Evolutionary conservation across 92 coral and sea anemone species (phyloP), one percentile per base, ranked within the genome.

Genomic region (Epizoanthus scotinus): DNA sequence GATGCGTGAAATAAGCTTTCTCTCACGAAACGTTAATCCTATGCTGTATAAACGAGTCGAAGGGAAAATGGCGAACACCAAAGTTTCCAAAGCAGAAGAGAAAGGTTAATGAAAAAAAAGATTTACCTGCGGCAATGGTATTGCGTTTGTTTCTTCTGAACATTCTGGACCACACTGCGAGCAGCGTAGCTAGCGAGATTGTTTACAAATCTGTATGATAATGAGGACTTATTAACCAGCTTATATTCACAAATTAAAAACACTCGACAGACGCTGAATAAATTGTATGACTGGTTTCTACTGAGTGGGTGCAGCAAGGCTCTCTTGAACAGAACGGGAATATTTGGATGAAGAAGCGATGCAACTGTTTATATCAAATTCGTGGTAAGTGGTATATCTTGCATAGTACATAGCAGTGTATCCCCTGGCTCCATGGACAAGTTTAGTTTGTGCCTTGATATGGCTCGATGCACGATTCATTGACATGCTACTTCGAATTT

Each of bases 131-230:
- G 7, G 2, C 20, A 53, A 34, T 59, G 36, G 31, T 19, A 59
- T 29, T 58, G 15, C 25, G 42, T 28, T 8, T 8, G 31, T 29
- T 15, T 26, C 56, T 53, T 20, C 38, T 27, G 22, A 7, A 20
- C 65, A 29, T 12, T 20, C 56, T 70, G 12, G 27, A 29, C 19
- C 44, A 8, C 2, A 28, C 7, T 38, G 14, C 56, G 55, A 59
- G 57, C 60, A 13, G 60, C 18, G 27, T 26, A 31, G 26, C 31
- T 31, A 28, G 18, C 15, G 81, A 24, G 44, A 50, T 75, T 75
- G 81, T 75, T 75, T 75, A 75, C 81, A 75, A 25, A 60, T 21
- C 59, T 15, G 9, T 75, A 75, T 75, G 81, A 20, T 75, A 75
- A 75, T 75, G 36, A 75, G 69, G 67, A 38, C 81, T 60, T 75